These are phyloP conservation scores for Penaeus japonicus DNA, from an alignment of 1,140 invertebrate genomes.

Conservation along the genomic window DNA sequence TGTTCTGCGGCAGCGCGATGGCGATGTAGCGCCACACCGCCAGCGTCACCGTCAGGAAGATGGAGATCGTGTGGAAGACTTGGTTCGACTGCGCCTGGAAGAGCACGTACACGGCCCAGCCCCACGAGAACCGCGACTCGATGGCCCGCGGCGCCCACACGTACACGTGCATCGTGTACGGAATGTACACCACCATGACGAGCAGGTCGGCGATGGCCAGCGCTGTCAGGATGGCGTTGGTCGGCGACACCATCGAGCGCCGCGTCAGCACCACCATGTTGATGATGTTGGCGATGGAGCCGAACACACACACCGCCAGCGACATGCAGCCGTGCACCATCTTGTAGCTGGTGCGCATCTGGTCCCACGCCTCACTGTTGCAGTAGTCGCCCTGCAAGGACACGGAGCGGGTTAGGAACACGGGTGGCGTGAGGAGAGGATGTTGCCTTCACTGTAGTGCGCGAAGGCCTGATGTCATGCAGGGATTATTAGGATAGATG, in stretches of 20 bases:
- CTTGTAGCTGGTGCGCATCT: conserved; percentile 59
- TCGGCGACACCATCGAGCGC: conserved; percentile 87
- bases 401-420: no score
- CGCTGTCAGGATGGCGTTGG: conserved; percentile 87
- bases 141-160: conserved; percentile 66
- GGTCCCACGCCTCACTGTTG: conserved; percentile 42
- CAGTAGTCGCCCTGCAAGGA: conserved; percentile 39
- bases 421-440: no score
- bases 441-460: no score
- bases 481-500: no score
- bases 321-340: conserved; percentile 77
- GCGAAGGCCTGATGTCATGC: no score
- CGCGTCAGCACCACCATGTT: conserved; percentile 95
- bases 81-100: conserved; percentile 82
- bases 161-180: conserved; percentile 83
- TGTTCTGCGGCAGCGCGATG: conserved; percentile 55
- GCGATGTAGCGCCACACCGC: conserved; percentile 90
- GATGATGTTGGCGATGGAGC: conserved; percentile 88
- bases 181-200: conserved; percentile 93
- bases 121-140: conserved; percentile 74
- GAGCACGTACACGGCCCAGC: conserved; percentile 81
- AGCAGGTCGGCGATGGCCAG: conserved; percentile 90
- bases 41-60: conserved; percentile 88
- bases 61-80: conserved; percentile 90
- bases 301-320: conserved; percentile 86